phyloP scores from a whole-genome alignment of 2,888 invertebrate genomes.

The Neria commutata region DNA sequence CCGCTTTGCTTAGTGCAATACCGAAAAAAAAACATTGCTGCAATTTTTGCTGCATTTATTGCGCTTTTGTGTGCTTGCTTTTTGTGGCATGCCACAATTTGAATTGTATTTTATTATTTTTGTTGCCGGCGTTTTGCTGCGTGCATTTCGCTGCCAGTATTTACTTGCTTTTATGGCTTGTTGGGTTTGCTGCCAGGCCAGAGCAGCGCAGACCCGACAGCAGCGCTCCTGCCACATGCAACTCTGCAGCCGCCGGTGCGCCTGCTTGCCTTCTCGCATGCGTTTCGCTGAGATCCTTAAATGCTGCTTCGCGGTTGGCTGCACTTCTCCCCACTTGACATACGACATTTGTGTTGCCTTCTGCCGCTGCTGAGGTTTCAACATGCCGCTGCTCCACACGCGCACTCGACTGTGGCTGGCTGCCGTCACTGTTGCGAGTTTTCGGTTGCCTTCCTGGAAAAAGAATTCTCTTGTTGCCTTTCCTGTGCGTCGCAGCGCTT shows the following conservation, averaged over 20 bases:
- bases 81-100: too few species aligned
- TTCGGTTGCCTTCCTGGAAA: not conserved
- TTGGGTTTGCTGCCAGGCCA: too few species aligned
- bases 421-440: not conserved
- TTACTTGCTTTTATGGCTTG: conserved; percentile 55
- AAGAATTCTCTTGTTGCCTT: not conserved
- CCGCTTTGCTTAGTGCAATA: too few species aligned
- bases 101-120: conserved; percentile 53
- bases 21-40: too few species aligned
- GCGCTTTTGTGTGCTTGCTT: conserved; percentile 7
- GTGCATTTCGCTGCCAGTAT: conserved; percentile 37
- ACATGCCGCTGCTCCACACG: not conserved
- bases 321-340: conserved; percentile 30
- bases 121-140: conserved; percentile 45
- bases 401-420: not conserved
- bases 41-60: conserved; percentile 2
- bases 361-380: not conserved
- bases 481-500: not conserved
- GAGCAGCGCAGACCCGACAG: too few species aligned
- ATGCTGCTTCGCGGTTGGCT: conserved; percentile 2
- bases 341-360: conserved; percentile 31
- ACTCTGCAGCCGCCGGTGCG: too few species aligned
- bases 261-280: too few species aligned
- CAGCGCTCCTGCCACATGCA: too few species aligned
- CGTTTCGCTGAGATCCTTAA: too few species aligned